These are phyloP conservation scores for Mythimna ferrago DNA, from an alignment of 2,888 invertebrate genomes.

Conservation along the genomic window DNA sequence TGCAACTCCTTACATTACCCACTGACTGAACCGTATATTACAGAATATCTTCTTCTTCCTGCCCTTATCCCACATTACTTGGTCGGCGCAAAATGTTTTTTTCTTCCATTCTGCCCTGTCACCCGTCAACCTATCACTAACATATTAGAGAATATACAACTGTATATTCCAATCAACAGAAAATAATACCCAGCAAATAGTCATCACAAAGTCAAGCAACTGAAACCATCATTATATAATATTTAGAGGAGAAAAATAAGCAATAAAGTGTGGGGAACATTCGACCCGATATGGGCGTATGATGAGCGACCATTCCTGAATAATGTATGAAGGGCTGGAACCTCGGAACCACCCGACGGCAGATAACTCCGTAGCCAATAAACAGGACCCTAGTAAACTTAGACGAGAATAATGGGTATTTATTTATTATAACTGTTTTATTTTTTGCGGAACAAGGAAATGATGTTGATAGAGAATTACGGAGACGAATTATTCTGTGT, in stretches of 20 bases:
- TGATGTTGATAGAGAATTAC: not conserved
- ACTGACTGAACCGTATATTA: too few species aligned
- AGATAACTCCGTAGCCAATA: conserved; percentile 64
- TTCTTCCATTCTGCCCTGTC: too few species aligned
- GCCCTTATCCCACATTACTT: too few species aligned
- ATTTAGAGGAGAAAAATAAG: conserved; percentile 69
- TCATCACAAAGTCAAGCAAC: conserved; percentile 41
- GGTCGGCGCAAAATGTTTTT: too few species aligned
- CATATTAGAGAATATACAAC: too few species aligned
- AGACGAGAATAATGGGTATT: conserved; percentile 56
- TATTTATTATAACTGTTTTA: conserved; percentile 50
- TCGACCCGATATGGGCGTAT: conserved; percentile 72
- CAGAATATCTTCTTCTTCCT: too few species aligned
- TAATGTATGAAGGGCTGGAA: conserved; percentile 75
- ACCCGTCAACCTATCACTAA: too few species aligned
- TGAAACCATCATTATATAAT: conserved; percentile 66
- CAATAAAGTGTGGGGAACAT: conserved; percentile 67
- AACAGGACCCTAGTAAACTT: conserved; percentile 62
- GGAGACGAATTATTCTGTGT: not conserved
- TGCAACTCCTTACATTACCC: too few species aligned
- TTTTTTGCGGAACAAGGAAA: conserved; percentile 5
- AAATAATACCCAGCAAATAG: conserved; percentile 5
- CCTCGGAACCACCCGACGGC: conserved; percentile 58
- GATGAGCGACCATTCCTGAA: conserved; percentile 76
- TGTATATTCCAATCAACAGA: not conserved